A percentile compares a stretch with the other conserved stretches of the same genome.
phyloP scores from a whole-genome alignment of 1,140 invertebrate species.

The Leptinotarsa undecemlineata region DNA sequence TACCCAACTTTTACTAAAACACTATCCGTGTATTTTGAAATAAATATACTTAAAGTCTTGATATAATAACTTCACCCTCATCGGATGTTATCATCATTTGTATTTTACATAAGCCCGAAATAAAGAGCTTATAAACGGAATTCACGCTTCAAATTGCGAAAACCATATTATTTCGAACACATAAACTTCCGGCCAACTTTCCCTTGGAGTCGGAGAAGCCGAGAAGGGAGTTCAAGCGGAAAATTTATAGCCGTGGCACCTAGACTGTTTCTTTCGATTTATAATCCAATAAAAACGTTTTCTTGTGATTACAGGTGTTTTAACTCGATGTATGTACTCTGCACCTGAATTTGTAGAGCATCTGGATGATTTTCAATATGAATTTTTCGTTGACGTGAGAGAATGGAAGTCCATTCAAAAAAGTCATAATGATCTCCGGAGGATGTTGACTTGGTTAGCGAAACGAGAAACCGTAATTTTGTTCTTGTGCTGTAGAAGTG shows the following conservation, averaged over 20 bases:
- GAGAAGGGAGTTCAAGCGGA: constrained; percentile 14
- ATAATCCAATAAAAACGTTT: constrained; percentile 26
- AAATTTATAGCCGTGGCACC: constrained; percentile 20
- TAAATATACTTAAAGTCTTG: background rate
- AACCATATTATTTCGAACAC: constrained; percentile 25
- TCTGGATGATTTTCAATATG: no score
- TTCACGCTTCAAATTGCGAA: constrained; percentile 18
- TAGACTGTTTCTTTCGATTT: constrained; percentile 25
- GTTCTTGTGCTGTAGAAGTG: no score
- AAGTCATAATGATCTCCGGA: no score
- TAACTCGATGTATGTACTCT: constrained; percentile 22
- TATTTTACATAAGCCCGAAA: constrained; percentile 13
- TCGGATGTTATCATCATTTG: constrained; percentile 6
- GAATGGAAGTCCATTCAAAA: no score
- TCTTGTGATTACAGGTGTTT: constrained; percentile 26
- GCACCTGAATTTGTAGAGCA: background rate
- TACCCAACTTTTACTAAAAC: no score
- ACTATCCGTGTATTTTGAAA: background rate
- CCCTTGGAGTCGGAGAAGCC: constrained; percentile 7
- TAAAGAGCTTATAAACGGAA: constrained; percentile 13
- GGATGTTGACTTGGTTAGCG: no score
- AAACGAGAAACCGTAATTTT: no score
- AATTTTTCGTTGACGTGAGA: no score
- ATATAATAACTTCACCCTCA: background rate
- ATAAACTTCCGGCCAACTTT: constrained; percentile 12